These are phyloP conservation scores for Cerastis leucographa DNA, from an alignment of 2,888 invertebrate species.

Conservation along the genomic window DNA sequence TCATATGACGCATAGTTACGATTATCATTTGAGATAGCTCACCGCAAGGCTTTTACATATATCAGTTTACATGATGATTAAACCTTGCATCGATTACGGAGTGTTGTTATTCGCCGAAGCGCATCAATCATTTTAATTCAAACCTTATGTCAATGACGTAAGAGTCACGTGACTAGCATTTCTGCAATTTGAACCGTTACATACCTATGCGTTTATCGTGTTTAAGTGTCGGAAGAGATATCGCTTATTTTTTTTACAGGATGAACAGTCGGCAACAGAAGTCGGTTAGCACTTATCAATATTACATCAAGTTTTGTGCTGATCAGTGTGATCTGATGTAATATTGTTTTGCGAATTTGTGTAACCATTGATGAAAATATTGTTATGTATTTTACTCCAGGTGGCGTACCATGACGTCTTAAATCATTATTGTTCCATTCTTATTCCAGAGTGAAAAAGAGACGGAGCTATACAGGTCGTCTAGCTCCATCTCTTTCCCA, in stretches of 20 bases:
- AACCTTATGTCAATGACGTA: slow-evolving; percentile 1
- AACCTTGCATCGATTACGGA: background rate
- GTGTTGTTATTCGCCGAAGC: background rate
- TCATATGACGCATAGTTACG: background rate
- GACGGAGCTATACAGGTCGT: too few relatives aligned
- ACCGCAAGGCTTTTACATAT: background rate
- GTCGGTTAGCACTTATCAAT: too few relatives aligned
- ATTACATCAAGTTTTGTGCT: too few relatives aligned
- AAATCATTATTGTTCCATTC: too few relatives aligned
- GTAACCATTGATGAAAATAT: too few relatives aligned
- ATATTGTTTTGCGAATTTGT: too few relatives aligned
- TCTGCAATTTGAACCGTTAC: background rate
- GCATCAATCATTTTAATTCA: background rate
- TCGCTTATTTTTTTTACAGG: background rate
- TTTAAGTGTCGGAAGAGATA: background rate
- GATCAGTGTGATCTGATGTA: too few relatives aligned
- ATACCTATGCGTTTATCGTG: background rate
- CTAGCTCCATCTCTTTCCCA: too few relatives aligned
- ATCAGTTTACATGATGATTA: background rate
- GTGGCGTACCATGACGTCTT: too few relatives aligned
- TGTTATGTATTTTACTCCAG: too few relatives aligned
- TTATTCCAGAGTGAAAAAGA: too few relatives aligned
- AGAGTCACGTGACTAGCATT: background rate
- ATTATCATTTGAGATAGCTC: background rate
- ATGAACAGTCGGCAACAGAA: too few relatives aligned